Evolutionary conservation across 53 echinoderm and acorn worm genomes (phyloP).

Genomic region (Crossaster papposus): DNA sequence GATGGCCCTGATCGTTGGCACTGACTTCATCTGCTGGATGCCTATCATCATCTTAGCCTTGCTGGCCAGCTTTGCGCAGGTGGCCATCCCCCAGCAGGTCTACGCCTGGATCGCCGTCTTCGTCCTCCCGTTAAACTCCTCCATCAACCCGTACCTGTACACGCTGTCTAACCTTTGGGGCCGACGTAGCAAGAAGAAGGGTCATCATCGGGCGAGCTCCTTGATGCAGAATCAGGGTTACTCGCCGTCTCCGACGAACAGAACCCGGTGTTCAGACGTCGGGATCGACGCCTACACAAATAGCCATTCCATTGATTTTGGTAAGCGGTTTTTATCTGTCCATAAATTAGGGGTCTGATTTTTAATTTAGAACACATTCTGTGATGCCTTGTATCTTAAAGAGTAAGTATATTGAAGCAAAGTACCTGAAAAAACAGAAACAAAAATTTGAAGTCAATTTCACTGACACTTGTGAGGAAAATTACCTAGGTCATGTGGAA

Average conservation of each 20-base stretch:
- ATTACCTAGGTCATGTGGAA: no score
- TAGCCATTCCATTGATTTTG: not conserved
- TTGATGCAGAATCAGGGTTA: not conserved
- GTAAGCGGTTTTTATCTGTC: no score
- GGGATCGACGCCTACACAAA: not conserved
- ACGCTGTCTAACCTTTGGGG: constrained; percentile 59
- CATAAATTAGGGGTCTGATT: no score
- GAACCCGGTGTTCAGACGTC: not conserved
- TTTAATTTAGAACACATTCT: no score
- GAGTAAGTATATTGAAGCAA: no score
- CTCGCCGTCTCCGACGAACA: not conserved
- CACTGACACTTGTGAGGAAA: no score
- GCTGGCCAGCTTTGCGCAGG: not conserved
- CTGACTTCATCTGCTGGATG: constrained; percentile 72
- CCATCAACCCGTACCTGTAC: constrained; percentile 73
- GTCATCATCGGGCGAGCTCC: not conserved
- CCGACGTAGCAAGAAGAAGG: constrained; percentile 6
- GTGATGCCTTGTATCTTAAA: no score
- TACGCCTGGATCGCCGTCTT: constrained; percentile 68
- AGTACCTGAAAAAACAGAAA: no score
- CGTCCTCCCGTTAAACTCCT: constrained; percentile 67
- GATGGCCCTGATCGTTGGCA: constrained; percentile 73
- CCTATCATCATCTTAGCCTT: constrained; percentile 67
- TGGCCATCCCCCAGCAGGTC: not conserved
- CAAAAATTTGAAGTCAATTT: no score